Evolutionary conservation across 2,797 vertebrate species (phyloP).

Genomic region (Natrix natrix): DNA sequence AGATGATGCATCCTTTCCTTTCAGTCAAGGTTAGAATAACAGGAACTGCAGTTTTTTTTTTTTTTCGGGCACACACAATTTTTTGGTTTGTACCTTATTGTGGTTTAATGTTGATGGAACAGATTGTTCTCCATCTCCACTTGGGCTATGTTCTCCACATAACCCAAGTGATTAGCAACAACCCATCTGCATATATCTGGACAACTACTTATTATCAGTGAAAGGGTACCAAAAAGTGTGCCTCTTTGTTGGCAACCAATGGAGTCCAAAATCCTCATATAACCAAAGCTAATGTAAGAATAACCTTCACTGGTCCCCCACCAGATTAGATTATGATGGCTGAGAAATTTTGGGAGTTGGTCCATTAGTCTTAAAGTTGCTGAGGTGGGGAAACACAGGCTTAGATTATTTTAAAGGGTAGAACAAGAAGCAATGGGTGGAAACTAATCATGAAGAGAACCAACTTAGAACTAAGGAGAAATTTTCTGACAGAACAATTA

Average conservation of each 20-base stretch:
- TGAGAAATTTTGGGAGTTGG: neutral
- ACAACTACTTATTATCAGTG: neutral
- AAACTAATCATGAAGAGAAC: too few species aligned
- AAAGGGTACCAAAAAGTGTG: neutral
- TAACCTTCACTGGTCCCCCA: neutral
- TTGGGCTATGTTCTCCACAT: neutral
- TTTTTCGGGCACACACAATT: neutral
- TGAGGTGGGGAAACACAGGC: neutral
- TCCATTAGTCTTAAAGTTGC: neutral
- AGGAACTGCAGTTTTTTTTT: neutral
- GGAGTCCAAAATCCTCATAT: neutral
- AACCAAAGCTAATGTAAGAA: neutral
- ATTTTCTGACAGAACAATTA: too few species aligned
- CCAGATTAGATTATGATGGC: neutral
- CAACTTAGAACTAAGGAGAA: too few species aligned
- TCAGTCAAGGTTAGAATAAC: neutral
- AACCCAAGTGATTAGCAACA: neutral
- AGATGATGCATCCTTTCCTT: neutral
- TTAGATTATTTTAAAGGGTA: too few species aligned
- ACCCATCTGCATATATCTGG: neutral
- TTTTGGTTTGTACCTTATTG: neutral
- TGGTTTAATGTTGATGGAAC: neutral
- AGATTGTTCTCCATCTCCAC: neutral
- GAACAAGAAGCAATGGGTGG: too few species aligned
- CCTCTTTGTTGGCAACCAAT: neutral